Evolutionary conservation across 2,113 vertebrate genomes (phyloP), one percentile per base, ranked within the genome.

Genomic region (Glaucomys volans): DNA sequence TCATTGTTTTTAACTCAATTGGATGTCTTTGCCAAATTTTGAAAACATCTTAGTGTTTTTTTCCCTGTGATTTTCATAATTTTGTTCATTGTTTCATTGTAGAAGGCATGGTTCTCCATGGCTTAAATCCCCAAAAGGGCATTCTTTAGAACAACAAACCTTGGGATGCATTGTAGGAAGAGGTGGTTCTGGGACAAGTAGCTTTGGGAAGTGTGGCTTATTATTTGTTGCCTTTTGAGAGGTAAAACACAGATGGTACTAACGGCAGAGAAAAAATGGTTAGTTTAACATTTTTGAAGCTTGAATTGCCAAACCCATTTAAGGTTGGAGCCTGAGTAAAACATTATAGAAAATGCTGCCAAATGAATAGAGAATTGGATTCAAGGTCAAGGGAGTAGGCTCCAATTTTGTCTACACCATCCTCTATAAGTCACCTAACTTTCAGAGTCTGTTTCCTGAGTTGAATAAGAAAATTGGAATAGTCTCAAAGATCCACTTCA

Each of bases 291-390:
- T 83, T 74, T 75, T 44, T 16, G 52, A 91, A 69, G 26, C 42
- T 52, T 79, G 17, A 79, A 89, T 92, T 57, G 87, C 71, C 54
- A 94, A 88, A 89, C 2, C 22, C 72, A 0, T 94, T 57, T 92
- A 40, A 85, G 20, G 22, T 81, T 87, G 26, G n/a, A 81, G 35
- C 30, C 8, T 1, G 76, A 17, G 30, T 59, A 52, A 91, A 81
- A 67, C 44, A 72, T 54, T 79, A 67, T 52, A 71, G 50, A 84
- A 94, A 93, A 75, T 50, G 8, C 16, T 50, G 64, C 42, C n/a
- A 32, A 17, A 44, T 86, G 42, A 59, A 20, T 11, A 35, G 30
- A 83, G n/a, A 22, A 35, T 20, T 59, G 20, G 16, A 90, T 67
- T 90, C 84, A 92, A 77, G 28, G 5, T 84, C 52, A 81, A 44